These are phyloP conservation scores for Xerus rutilus DNA, from an alignment of 2,797 vertebrate genomes.

Conservation along the genomic window DNA sequence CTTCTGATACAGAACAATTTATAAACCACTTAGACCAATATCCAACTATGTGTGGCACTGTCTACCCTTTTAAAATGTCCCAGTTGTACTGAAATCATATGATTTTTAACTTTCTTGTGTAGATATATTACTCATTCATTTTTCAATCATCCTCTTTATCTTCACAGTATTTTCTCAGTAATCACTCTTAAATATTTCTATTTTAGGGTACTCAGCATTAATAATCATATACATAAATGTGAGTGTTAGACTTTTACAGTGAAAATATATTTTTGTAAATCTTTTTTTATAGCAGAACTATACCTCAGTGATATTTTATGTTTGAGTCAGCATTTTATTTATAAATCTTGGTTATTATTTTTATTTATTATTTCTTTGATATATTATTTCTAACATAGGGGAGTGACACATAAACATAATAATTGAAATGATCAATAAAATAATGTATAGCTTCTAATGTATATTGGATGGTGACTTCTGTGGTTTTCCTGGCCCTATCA, in stretches of 20 bases:
- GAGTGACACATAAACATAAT: not conserved
- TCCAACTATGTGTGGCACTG: slow-evolving; percentile 72
- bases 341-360: not conserved
- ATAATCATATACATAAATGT: slow-evolving; percentile 77
- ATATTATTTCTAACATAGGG: not conserved
- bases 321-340: slow-evolving; percentile 28
- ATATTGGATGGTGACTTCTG: not conserved
- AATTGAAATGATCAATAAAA: not conserved
- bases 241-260: slow-evolving; percentile 70
- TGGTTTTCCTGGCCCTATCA: not conserved
- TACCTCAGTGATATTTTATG: not conserved
- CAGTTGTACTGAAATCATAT: slow-evolving; percentile 57
- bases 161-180: slow-evolving; percentile 72
- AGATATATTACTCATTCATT: slow-evolving; percentile 71
- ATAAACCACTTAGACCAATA: slow-evolving; percentile 53
- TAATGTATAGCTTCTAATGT: not conserved
- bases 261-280: not conserved
- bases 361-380: not conserved
- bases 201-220: slow-evolving; percentile 73
- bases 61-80: slow-evolving; percentile 62
- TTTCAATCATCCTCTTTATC: slow-evolving; percentile 72
- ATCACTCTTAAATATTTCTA: slow-evolving; percentile 59
- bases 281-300: not conserved
- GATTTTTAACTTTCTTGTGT: slow-evolving; percentile 61
- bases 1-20: slow-evolving; percentile 60